phyloP scores from a whole-genome alignment of 64 coral and sea anemone genomes.

The Platygyra sinensis region DNA sequence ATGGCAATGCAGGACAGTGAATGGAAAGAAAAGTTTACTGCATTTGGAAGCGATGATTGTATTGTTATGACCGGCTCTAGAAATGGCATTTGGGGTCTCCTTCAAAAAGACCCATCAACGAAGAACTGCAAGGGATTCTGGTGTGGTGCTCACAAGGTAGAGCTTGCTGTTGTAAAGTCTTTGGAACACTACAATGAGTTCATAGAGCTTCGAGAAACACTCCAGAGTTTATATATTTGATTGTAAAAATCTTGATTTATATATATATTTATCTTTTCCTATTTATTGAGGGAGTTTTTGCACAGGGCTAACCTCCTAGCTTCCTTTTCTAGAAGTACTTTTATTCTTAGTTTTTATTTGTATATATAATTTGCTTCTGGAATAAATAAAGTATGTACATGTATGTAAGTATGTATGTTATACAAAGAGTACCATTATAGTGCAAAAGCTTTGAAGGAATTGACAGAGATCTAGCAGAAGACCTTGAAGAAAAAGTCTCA shows the following conservation, averaged over 20 bases:
- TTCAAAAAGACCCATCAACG: constrained; percentile 34
- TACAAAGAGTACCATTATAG: constrained; percentile 61
- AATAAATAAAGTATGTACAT: no score
- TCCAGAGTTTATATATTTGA: constrained; percentile 51
- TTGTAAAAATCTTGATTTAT: no score
- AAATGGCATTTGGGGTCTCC: constrained; percentile 35
- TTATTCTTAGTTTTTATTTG: no score
- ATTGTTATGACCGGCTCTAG: constrained; percentile 34
- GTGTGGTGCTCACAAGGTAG: constrained; percentile 60
- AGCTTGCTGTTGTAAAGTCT: constrained; percentile 58
- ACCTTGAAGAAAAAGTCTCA: constrained; percentile 28
- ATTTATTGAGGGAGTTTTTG: no score
- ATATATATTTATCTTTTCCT: no score
- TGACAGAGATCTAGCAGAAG: constrained; percentile 46
- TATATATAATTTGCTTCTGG: no score
- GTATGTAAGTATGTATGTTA: no score
- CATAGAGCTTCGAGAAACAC: constrained; percentile 18
- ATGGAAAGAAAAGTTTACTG: constrained; percentile 18
- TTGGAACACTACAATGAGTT: constrained; percentile 21
- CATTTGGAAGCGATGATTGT: constrained; percentile 54
- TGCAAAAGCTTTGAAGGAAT: constrained; percentile 53
- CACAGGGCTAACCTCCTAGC: no score
- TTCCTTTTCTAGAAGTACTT: no score
- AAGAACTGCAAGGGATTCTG: constrained; percentile 17
- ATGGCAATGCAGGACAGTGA: background rate